Conservation (phyloP, 2,797 vertebrate genomes). For the Pantherophis vulpinus region DNA sequence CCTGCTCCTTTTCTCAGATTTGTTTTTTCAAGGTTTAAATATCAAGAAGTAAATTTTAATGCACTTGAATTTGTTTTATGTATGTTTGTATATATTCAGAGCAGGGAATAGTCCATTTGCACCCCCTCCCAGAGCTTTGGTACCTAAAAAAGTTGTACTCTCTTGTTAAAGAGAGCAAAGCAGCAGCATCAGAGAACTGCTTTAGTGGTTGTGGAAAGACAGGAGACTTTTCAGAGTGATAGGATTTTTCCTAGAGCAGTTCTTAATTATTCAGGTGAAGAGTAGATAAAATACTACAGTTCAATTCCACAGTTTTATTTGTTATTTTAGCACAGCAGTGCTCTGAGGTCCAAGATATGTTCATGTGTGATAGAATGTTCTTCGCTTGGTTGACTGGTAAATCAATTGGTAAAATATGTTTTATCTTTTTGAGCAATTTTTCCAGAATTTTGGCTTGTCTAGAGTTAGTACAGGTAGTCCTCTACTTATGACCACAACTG, state of each 20-base stretch:
- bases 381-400: not conserved
- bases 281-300: not conserved
- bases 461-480: not conserved
- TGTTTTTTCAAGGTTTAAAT: not conserved
- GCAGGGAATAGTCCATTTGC: not conserved
- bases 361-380: not conserved
- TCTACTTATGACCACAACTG: not conserved
- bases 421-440: not conserved
- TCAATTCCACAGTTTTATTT: not conserved
- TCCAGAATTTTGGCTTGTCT: not conserved
- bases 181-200: not conserved
- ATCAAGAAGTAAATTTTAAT: not conserved
- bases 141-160: not conserved
- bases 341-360: not conserved
- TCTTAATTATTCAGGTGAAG: not conserved
- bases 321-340: not conserved
- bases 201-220: not conserved
- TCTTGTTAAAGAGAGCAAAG: not conserved
- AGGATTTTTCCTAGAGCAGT: not conserved
- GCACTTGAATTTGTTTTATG: not conserved
- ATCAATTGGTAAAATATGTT: not conserved
- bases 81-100: not conserved
- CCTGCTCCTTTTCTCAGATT: not conserved
- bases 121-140: not conserved
- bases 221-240: not conserved